Percentiles rank a stretch among this genome's conserved stretches.
Evolutionary conservation across 2,888 invertebrate genomes (phyloP).

Genomic region (Metalampra italica): DNA sequence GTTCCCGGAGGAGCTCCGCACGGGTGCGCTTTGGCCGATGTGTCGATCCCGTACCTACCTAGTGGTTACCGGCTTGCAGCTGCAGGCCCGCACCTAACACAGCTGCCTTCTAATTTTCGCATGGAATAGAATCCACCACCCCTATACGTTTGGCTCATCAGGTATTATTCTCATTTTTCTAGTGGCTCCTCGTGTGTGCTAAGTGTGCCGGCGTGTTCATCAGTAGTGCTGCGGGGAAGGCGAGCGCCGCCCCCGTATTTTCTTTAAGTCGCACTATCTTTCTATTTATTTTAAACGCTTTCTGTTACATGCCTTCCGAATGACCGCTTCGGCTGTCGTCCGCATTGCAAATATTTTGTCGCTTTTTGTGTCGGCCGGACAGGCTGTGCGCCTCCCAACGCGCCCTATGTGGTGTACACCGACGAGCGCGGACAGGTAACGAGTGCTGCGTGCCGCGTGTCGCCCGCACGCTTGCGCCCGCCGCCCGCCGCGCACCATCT

Average conservation of each 20-base stretch:
- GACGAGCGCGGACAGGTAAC: slow-evolving; percentile 97
- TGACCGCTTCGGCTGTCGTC: slow-evolving; percentile 76
- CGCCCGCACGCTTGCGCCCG: slow-evolving; percentile 8
- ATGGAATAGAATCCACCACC: slow-evolving; percentile 77
- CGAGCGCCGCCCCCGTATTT: slow-evolving; percentile 56
- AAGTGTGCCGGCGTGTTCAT: slow-evolving; percentile 67
- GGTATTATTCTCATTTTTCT: slow-evolving; percentile 75
- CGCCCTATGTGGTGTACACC: slow-evolving; percentile 96
- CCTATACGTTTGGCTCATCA: slow-evolving; percentile 78
- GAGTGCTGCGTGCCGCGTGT: slow-evolving; percentile 56
- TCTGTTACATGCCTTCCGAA: slow-evolving; percentile 79
- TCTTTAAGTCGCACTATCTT: slow-evolving; percentile 64
- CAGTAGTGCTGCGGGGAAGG: slow-evolving; percentile 57
- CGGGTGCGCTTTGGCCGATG: slow-evolving; percentile 75
- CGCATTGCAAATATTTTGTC: slow-evolving; percentile 71
- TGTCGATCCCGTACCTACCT: slow-evolving; percentile 66
- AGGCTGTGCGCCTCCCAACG: slow-evolving; percentile 90
- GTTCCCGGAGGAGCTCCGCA: slow-evolving; percentile 68
- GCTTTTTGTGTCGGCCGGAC: slow-evolving; percentile 71
- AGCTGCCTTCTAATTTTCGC: slow-evolving; percentile 76
- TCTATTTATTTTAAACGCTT: slow-evolving; percentile 75
- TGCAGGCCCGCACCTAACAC: slow-evolving; percentile 75
- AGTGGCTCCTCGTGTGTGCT: slow-evolving; percentile 73
- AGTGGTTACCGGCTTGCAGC: slow-evolving; percentile 71
- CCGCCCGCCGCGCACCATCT: slow-evolving; percentile 12